Base-by-base conservation (phyloP, 2,113 vertebrate species). In the Clarias macrocephalus region DNA sequence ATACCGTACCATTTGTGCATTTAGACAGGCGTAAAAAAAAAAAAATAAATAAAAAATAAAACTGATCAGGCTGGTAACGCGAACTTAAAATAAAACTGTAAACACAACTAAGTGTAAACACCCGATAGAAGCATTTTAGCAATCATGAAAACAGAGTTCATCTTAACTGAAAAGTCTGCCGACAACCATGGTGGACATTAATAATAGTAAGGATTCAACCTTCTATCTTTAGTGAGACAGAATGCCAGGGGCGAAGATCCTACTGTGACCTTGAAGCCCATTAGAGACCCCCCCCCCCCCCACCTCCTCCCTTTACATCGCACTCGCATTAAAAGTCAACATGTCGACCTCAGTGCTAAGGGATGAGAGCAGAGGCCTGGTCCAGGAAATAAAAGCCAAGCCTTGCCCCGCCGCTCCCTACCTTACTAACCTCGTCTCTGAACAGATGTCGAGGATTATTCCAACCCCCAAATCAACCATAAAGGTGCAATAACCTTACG, bases 401-500 rank as follows among this genome's bases (percentile, higher is more conserved):
- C 66, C 56, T 54, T 28, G 57, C 76, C 68, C 66, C 25, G 62
- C 28, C 73, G 57, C 91, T 91, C 91, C 91, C 89, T 87, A 89
- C 91, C 91, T 89, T 88, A 89, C 65, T 80, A 82, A 86, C 84
- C 88, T 72, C 42, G 72, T 85, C 88, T 84, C 82, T 5, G 92
- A 95, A 95, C 94, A 95, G 95, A 95, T 96, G 95, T 94, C 91
- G 91, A 93, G 94, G 93, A 94, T 95, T 94, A 93, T 94, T 93
- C 92, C 92, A 93, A 94, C 82, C 93, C 94, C 93, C 95, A 88
- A 89, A 94, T 93, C 94, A 93, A 92, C 95, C 95, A 94, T 95
- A 95, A 95, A 95, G 94, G 94, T 95, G 94, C 94, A 96, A 95
- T 95, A 95, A 95, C 94, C 94, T 94, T 94, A 95, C 92, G 89